Percentiles rank a stretch among this genome's conserved stretches.
phyloP scores from a whole-genome alignment of 2,888 invertebrate species.

The Xanthorhoe designata region DNA sequence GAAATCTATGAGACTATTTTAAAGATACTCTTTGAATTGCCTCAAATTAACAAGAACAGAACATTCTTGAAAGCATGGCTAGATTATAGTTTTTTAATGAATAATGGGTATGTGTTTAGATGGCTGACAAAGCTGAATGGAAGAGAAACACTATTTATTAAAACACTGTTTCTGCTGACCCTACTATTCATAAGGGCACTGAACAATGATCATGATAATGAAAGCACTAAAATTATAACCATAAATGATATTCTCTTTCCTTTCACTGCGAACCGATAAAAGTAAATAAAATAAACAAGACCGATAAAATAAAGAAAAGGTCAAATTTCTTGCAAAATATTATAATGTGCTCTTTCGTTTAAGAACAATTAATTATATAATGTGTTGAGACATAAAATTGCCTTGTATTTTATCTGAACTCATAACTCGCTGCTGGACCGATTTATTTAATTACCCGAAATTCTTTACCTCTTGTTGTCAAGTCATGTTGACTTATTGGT shows the following conservation, averaged over 20 bases:
- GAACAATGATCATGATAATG: neutral
- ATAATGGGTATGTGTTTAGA: too few relatives aligned
- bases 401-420: constrained; percentile 4
- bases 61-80: too few relatives aligned
- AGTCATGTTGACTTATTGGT: constrained; percentile 11
- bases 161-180: too few relatives aligned
- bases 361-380: constrained; percentile 21
- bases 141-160: too few relatives aligned
- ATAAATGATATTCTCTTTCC: constrained; percentile 5
- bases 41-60: too few relatives aligned
- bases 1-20: too few relatives aligned
- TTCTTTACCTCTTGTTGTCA: neutral
- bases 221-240: constrained; percentile 7
- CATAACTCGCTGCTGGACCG: neutral
- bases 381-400: constrained; percentile 8
- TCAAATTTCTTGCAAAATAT: constrained; percentile 44
- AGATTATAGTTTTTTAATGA: too few relatives aligned
- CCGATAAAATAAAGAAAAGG: constrained; percentile 61
- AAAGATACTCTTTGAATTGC: too few relatives aligned
- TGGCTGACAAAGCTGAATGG: too few relatives aligned
- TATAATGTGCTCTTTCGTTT: constrained; percentile 20
- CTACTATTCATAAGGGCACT: neutral
- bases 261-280: constrained; percentile 20
- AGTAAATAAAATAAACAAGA: constrained; percentile 61
- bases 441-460: constrained; percentile 13